Percentiles rank a stretch among this genome's conserved stretches.
Evolutionary conservation across 2,888 invertebrate genomes (phyloP).

Genomic region (Ptychoptera contaminata): DNA sequence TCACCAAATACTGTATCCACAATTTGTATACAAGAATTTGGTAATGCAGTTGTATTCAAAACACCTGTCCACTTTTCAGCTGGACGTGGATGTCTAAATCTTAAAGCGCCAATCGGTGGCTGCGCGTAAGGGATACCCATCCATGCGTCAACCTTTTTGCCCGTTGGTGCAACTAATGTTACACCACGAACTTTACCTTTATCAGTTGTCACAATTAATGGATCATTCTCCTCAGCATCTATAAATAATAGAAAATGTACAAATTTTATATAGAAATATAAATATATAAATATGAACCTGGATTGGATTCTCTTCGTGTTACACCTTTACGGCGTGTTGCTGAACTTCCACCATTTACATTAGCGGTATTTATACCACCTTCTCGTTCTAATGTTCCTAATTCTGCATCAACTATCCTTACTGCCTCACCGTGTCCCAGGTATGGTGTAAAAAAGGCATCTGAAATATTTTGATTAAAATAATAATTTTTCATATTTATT

Average conservation of each 20-base stretch:
- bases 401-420: constrained; percentile 38
- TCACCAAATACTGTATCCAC: constrained; percentile 81
- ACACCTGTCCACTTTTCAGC: constrained; percentile 64
- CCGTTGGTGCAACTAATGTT: constrained; percentile 56
- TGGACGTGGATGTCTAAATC: constrained; percentile 78
- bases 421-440: constrained; percentile 38
- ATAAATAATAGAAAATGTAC: constrained; percentile 10
- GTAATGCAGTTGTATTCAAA: constrained; percentile 64
- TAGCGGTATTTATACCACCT: constrained; percentile 7
- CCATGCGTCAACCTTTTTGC: constrained; percentile 71
- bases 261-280: constrained; percentile 32
- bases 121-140: constrained; percentile 70
- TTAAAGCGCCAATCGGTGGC: constrained; percentile 56
- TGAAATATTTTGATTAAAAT: constrained; percentile 5
- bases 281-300: constrained; percentile 4
- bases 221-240: constrained; percentile 43
- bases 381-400: constrained; percentile 34
- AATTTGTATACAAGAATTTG: constrained; percentile 83
- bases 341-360: constrained; percentile 19
- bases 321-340: constrained; percentile 28
- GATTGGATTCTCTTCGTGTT: constrained; percentile 21
- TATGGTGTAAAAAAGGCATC: constrained; percentile 29
- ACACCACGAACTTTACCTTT: constrained; percentile 66
- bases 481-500: no score
- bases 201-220: constrained; percentile 58